A percentile compares a stretch with the other conserved stretches of the same genome.
Conservation (phyloP, 2,888 invertebrate species). For the Microplitis deprimator region DNA sequence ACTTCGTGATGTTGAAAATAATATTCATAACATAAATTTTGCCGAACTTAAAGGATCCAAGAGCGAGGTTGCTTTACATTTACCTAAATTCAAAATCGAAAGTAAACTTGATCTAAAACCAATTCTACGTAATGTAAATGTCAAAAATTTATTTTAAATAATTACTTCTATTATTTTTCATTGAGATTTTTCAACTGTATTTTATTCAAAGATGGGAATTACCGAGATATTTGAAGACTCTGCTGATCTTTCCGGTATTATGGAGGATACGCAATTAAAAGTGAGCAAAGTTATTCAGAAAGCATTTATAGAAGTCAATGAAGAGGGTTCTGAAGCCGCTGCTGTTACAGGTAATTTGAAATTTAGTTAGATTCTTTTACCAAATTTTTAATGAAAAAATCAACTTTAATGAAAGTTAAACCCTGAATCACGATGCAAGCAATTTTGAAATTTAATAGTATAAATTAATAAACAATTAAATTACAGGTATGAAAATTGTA, state of each 20-base stretch:
- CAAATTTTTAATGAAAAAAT: neutral
- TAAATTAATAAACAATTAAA: too few species aligned
- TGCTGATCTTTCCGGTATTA: slow-evolving; percentile 80
- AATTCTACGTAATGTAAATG: slow-evolving; percentile 76
- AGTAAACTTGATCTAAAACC: slow-evolving; percentile 76
- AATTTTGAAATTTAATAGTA: too few species aligned
- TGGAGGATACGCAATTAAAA: slow-evolving; percentile 63
- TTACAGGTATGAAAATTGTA: too few species aligned
- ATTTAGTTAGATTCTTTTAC: slow-evolving; percentile 45
- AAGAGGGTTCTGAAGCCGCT: slow-evolving; percentile 89
- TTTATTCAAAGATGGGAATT: slow-evolving; percentile 78
- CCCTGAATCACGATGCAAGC: neutral
- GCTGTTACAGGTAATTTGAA: slow-evolving; percentile 82
- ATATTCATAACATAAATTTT: slow-evolving; percentile 28
- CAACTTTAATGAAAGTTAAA: neutral
- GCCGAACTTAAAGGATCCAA: slow-evolving; percentile 58
- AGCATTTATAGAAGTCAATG: slow-evolving; percentile 88
- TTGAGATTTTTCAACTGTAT: neutral
- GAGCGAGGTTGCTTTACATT: slow-evolving; percentile 77
- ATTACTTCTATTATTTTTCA: neutral
- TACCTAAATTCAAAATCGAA: slow-evolving; percentile 88
- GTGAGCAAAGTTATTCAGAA: slow-evolving; percentile 86
- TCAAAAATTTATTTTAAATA: neutral
- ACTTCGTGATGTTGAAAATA: slow-evolving; percentile 15
- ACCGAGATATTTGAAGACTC: slow-evolving; percentile 75